Evolutionary conservation across 1,140 invertebrate species (phyloP), one percentile per base, ranked within the genome.

Genomic region (Lepidostoma basale): DNA sequence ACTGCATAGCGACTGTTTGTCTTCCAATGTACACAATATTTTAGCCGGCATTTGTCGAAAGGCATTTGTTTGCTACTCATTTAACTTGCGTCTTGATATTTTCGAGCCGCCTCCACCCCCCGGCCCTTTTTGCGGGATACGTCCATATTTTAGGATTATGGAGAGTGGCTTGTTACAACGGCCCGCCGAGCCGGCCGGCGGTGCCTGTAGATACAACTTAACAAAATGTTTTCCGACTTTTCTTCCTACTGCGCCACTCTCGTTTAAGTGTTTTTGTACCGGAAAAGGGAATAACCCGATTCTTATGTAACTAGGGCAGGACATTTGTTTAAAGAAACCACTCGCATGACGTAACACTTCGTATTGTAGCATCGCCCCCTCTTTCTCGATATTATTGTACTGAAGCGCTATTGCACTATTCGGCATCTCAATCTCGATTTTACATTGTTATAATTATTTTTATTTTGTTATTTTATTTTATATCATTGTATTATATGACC

Each of bases 71-170:
- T 65, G 33, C 22, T 22, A 65, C 33, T 65, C 63, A 56, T 65
- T 56, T 42, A 54, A 45, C 33, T 42, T 12, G 36, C 39, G 49
- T 45, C 63, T 56, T 65, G 63, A 20, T 65, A 65, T 62, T 62
- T 42, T 42, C 18, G 33, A 20, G 33, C 49, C 9, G 18, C 30
- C 42, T 30, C 30, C 28, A 12, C 36, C 9, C 47, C n/a, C 45
- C 20, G 42, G n/a, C 45, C 42, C 22, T 64, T 64, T 64, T 64
- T 64, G 62, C 33, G 45, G 30, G 33, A 40, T 33, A 12, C 62
- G 18, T 28, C 44, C 42, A 64, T 64, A 64, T 64, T 64, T 64
- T 52, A 64, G 62, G 62, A 64, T 64, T 64, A 64, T 52, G 28
- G 45, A 36, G 59, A 62, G 42, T 62, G 18, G 39, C 25, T 44